Base-by-base conservation (phyloP, 2,888 invertebrate species). In the Heliconius aoede region DNA sequence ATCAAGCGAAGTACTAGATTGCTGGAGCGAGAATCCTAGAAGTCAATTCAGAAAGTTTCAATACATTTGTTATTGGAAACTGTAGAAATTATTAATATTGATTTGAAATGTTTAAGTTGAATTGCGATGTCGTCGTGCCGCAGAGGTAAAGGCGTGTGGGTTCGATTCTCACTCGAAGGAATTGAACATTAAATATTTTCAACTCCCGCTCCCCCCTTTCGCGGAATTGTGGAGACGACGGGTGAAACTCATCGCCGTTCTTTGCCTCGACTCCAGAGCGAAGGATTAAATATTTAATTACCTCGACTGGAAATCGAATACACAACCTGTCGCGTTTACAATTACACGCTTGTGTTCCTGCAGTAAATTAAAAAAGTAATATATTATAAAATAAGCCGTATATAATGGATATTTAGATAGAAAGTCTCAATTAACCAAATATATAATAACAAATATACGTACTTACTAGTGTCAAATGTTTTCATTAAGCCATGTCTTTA, bases 401-500 rank as follows among this genome's bases (percentile, higher is more conserved):
- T 18, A 9, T 24, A 55, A 46, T 30, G 15, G 15, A 30, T 28
- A 69, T 69, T 69, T 69, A 69, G n/a, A 30, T 55, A n/a, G 30
- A 69, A 69, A 32, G 30, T 24, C 69, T 69, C 32, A 55, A 69
- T 69, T 69, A 69, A 30, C 5, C 51, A 30, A 30, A 46, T 46
- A 51, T 60, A 28, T 72, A 36, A 72, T 60, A 61, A 36, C 40
- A 36, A 46, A 46, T 18, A 18, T 2, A 46, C 60, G n/a, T 24
- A 40, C 36, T 9, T 11, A 60, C 72, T 58, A 61, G 32, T 40
- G 26, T 60, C 58, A 60, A 60, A 26, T 72, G 60, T 61, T 61
- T 72, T 72, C 58, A 72, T 72, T 72, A 61, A 58, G 36, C 55
- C 30, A 26, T 72, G 58, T 72, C 72, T 72, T 69, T 61, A 72